Evolutionary conservation across 1,140 invertebrate genomes (phyloP), one percentile per base, ranked within the genome.

Genomic region (Ridgeia piscesae): DNA sequence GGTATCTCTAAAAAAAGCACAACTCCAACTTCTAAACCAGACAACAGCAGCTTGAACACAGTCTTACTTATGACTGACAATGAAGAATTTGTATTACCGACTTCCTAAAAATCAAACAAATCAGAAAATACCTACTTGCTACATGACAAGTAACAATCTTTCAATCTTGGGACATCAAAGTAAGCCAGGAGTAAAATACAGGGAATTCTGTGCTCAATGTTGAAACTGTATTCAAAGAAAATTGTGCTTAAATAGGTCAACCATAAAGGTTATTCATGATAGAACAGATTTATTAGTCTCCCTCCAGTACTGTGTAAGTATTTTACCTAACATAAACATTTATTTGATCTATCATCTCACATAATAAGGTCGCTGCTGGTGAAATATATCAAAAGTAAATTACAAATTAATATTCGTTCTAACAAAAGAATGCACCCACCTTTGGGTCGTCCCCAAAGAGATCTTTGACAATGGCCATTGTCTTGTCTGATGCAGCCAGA

Each of bases 391-490:
- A 9, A 77, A 31, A 4, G 17, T 2, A 77, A 14, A 77, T 77
- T 21, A 77, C 11, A n/a, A 2, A 77, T 77, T 77, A 77, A 77
- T 21, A 2, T 8, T 4, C 58, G 27, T 77, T 77, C 33, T 77
- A 77, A 34, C 6, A 50, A 91, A 42, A 91, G 17, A 35, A 34
- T 48, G 48, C 14, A 91, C 93, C 91, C 93, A 95, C 95, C 93
- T 93, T 94, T 77, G 95, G 94, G 91, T 95, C 94, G 94, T 95
- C 95, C 31, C 95, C 95, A 95, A 95, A 95, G 89, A 95, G 89
- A 92, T 95, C 95, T 92, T 95, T 94, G 35, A 95, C 95, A 77
- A 95, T 94, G 9, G 94, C 93, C 94, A 95, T 94, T 94, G 95
- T 95, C 33, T 94, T 94, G 92, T 95, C 95, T 90, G 95, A 95